Evolutionary conservation across 2,113 vertebrate genomes (phyloP), one percentile per base, ranked within the genome.

Genomic region (Globicephala melas): DNA sequence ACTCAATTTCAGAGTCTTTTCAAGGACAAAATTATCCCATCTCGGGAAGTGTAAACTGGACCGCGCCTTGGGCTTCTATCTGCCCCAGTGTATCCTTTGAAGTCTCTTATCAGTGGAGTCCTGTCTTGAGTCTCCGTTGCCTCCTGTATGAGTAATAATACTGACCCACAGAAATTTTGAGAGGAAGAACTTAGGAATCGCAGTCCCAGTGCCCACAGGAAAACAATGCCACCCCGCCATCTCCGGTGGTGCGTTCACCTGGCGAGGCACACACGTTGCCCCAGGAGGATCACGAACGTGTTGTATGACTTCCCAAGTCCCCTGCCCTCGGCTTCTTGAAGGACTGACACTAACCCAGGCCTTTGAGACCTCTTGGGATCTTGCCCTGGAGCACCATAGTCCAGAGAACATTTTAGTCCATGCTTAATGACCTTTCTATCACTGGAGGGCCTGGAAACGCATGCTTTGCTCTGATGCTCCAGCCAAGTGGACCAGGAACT

Each of bases 71-170:
- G 38, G 47, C 21, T 71, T 44, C 20, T 76, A 21, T 21, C 58
- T 41, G 25, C 33, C 38, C 36, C 28, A 33, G 8, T 28, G 38
- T 76, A 10, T 50, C 55, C 63, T 79, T 41, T 7, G 55, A 60
- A 79, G 10, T 25, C 58, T 87, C 33, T 36, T 17, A 58, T 38
- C 74, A 25, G 21, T 33, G 63, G 47, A 86, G 13, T 53, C 68
- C 36, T 31, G 25, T 73, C 60, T 70, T 70, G 87, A 85, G 73
- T 70, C 68, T 96, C 79, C 47, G 74, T 53, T 82, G 47, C 83
- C 58, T 76, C 92, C 67, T 53, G 11, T 67, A 76, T 60, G 63
- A 83, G n/a, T 71, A 63, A 50, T 96, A 96, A 94, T 65, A 94
- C 89, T 93, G 95, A 74, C 26, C 63, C 92, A 88, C 63, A 73